phyloP scores from a whole-genome alignment of 2,113 vertebrate genomes.

The Irena cyanogastra region DNA sequence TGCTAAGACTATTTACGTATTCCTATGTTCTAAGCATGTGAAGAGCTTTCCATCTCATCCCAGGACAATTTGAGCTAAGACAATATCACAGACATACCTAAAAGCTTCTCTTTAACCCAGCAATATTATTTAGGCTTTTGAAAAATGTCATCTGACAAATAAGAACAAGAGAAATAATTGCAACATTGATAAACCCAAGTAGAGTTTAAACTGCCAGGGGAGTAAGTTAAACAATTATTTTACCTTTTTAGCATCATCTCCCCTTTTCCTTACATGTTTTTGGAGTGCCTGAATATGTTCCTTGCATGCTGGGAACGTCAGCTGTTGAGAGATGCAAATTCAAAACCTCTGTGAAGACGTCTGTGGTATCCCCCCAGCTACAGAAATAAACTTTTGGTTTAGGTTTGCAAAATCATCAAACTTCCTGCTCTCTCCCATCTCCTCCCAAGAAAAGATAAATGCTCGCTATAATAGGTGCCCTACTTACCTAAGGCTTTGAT shows the following conservation, averaged over 20 bases:
- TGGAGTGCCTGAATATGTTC: not conserved
- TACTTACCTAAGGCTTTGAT: slow-evolving; percentile 56
- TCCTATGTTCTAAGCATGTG: not conserved
- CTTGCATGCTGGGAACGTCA: not conserved
- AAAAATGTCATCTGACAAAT: not conserved
- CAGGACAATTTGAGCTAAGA: not conserved
- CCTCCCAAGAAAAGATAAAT: slow-evolving; percentile 8
- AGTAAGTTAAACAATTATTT: not conserved
- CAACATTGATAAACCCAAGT: not conserved
- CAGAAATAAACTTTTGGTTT: not conserved
- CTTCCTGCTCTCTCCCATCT: not conserved
- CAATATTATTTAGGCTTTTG: not conserved
- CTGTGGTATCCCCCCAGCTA: not conserved
- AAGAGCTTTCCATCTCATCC: not conserved
- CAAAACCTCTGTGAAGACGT: not conserved
- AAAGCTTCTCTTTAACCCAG: not conserved
- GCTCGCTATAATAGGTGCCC: not conserved
- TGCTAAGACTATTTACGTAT: not conserved
- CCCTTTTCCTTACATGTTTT: not conserved
- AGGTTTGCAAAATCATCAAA: slow-evolving; percentile 21
- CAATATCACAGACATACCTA: not conserved
- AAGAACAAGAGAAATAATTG: not conserved
- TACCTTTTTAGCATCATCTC: not conserved
- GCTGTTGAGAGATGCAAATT: not conserved
- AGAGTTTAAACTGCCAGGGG: not conserved